A percentile compares a stretch with the other conserved stretches of the same genome.
Conservation (phyloP, 2,888 invertebrate genomes). For the Pseudanteris insignis region DNA sequence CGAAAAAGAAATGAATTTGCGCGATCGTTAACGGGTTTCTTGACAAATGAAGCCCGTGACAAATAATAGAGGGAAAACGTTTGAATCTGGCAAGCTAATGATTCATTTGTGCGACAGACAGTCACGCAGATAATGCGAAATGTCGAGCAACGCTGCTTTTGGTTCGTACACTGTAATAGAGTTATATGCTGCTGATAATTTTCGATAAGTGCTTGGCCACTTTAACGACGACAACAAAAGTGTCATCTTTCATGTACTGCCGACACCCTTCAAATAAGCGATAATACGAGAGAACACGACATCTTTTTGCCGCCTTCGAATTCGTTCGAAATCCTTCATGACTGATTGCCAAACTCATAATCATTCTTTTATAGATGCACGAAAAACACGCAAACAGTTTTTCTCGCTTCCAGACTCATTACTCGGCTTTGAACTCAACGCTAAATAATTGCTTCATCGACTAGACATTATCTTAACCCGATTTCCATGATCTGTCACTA, state of each 20-base stretch:
- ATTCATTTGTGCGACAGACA: conserved; percentile 33
- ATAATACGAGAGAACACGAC: conserved; percentile 12
- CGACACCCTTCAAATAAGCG: conserved; percentile 26
- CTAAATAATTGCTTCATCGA: too few species aligned
- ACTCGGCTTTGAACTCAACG: too few species aligned
- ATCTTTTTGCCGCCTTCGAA: conserved; percentile 1
- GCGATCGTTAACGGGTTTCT: not conserved
- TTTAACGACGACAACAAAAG: conserved; percentile 51
- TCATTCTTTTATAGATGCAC: too few species aligned
- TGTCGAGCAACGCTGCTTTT: conserved; percentile 9
- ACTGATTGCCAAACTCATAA: too few species aligned
- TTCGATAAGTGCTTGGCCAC: conserved; percentile 63
- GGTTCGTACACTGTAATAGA: conserved; percentile 53
- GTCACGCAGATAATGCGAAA: conserved; percentile 22
- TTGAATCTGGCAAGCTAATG: conserved; percentile 26
- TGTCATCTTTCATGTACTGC: conserved; percentile 37
- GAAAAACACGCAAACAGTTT: too few species aligned
- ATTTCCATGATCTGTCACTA: too few species aligned
- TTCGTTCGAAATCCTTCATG: too few species aligned
- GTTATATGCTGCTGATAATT: conserved; percentile 63
- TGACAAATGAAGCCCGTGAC: conserved; percentile 29
- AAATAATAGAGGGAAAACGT: conserved; percentile 18
- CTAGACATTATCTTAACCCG: too few species aligned
- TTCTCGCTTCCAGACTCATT: too few species aligned
- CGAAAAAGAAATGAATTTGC: too few species aligned